Base-by-base conservation (phyloP, 2,113 vertebrate genomes). In the Callionymus lyra region DNA sequence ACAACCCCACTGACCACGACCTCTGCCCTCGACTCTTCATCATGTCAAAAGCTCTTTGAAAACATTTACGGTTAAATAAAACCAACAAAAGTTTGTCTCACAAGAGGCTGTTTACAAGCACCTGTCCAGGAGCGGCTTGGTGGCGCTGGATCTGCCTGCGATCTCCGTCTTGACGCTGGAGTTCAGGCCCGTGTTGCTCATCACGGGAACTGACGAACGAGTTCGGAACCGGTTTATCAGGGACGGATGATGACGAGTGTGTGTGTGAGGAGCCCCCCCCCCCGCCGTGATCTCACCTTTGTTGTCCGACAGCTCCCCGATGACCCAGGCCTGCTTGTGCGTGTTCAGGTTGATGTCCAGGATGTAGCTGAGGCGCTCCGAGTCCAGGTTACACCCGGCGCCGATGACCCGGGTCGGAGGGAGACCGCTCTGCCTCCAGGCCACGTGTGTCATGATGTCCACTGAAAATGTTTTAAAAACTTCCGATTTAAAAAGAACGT, bases 1-100 rank as follows among this genome's bases (percentile, higher is more conserved):
- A 97, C 36, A 99, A 81, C 33, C 88, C 92, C 39, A 94, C 85
- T 18, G 93, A 97, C 93, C 90, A 97, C 0, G 94, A 96, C 44
- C 88, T 84, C 72, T 97, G 93, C 34, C 91, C 87, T 79, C 82
- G 91, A 38, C 80, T 87, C 65, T 89, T 91, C 34, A 92, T 75
- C 16, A 94, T 55, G 72, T 92, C 91, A 72, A 95, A 74, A 0
- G 87, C 91, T 81, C 95, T 99, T 58, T 16, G 41, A 16, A 1
- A 33, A 57, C 6, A 43, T n/a, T 62, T 2, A 49, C 21, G 33
- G 13, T 27, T 9, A 13, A n/a, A 36, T 16, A 11, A 9, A 6
- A 12, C 1, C 10, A 4, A 10, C 6, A n/a, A n/a, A n/a, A n/a
- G n/a, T n/a, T n/a, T n/a, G n/a, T n/a, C 33, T 34, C 33, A 34